A percentile compares a stretch with the other conserved stretches of the same genome.
These are phyloP conservation scores for Umimayanthus kanabou DNA, from an alignment of 92 coral and sea anemone species.

Conservation along the genomic window DNA sequence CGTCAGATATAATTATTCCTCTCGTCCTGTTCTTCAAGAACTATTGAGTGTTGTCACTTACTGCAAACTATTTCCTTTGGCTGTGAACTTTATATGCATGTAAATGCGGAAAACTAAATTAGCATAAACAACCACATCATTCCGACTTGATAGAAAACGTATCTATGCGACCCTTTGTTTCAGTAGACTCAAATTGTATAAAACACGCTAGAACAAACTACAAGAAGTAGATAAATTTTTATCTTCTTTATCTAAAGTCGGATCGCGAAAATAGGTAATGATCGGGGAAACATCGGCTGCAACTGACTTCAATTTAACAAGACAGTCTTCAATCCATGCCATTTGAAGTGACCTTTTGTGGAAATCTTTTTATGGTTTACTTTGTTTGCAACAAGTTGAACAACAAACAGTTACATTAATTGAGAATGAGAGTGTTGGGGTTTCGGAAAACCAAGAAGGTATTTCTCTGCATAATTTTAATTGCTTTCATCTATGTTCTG, in stretches of 20 bases:
- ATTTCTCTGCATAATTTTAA: background rate
- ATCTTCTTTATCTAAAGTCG: background rate
- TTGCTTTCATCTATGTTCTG: constrained; percentile 11
- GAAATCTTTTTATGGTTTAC: background rate
- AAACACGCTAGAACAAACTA: background rate
- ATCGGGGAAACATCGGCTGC: background rate
- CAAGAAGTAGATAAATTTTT: background rate
- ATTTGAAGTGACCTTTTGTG: background rate
- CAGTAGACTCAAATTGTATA: background rate
- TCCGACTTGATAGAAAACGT: constrained; percentile 9
- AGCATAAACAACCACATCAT: constrained; percentile 7
- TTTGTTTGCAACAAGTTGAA: constrained; percentile 7
- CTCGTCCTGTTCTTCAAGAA: background rate
- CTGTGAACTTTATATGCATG: background rate
- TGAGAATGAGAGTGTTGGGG: constrained; percentile 29
- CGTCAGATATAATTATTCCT: too few relatives aligned
- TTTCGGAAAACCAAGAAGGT: background rate
- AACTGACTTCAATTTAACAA: background rate
- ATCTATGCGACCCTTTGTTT: constrained; percentile 20
- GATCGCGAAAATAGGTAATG: background rate
- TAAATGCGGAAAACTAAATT: background rate
- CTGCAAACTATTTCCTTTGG: background rate
- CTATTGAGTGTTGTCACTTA: background rate
- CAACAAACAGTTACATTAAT: background rate
- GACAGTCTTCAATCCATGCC: background rate